Conservation (phyloP, 1,140 invertebrate species). For the Phthorimaea operculella region DNA sequence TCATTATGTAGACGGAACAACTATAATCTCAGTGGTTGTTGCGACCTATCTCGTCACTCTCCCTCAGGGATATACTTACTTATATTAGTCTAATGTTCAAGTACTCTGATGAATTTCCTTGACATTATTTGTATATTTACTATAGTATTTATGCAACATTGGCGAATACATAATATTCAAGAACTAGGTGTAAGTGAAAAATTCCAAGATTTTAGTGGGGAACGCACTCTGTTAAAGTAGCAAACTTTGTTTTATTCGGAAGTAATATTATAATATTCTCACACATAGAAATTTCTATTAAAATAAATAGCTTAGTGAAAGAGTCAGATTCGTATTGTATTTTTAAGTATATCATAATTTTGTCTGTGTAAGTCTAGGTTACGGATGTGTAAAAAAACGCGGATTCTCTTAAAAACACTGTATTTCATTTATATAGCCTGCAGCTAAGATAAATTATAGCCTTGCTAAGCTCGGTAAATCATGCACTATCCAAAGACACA, state of each 20-base stretch:
- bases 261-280: conserved; percentile 47
- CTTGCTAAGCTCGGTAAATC: too few species aligned
- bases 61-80: too few species aligned
- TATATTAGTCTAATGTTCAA: too few species aligned
- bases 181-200: conserved; percentile 30
- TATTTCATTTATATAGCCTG: conserved; percentile 41
- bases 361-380: conserved; percentile 50
- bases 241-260: conserved; percentile 38
- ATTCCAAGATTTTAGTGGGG: conserved; percentile 15
- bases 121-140: background rate
- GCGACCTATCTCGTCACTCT: too few species aligned
- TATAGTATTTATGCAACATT: conserved; percentile 1
- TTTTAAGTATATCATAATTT: conserved; percentile 44
- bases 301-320: conserved; percentile 48
- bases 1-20: too few species aligned
- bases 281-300: conserved; percentile 55
- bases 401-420: conserved; percentile 46
- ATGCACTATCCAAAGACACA: too few species aligned
- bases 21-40: too few species aligned
- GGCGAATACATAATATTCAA: conserved; percentile 12
- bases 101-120: background rate
- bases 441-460: too few species aligned
- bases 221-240: conserved; percentile 35
- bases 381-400: conserved; percentile 61
- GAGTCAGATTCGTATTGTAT: conserved; percentile 63